Conservation (phyloP, 2,113 vertebrate genomes). For the Dinomys branickii region DNA sequence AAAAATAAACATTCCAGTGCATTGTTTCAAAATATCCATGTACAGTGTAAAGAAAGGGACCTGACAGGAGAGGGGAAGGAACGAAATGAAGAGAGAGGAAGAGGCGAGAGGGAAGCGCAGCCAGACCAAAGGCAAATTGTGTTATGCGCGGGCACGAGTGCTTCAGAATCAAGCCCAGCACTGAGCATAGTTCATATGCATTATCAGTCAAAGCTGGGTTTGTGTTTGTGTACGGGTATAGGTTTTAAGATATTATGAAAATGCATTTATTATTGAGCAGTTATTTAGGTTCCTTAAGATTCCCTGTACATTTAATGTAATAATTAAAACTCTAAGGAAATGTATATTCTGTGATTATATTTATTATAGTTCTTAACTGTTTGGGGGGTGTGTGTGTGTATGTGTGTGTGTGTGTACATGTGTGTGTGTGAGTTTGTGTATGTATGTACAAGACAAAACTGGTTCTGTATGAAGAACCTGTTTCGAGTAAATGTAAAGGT, state of each 20-base stretch:
- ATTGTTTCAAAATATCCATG: neutral
- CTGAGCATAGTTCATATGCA: neutral
- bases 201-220: neutral
- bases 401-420: neutral
- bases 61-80: neutral
- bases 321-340: conserved; percentile 29
- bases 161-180: neutral
- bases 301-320: neutral
- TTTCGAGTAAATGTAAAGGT: neutral
- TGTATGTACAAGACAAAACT: neutral
- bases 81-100: neutral
- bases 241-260: neutral
- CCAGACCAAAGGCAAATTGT: neutral
- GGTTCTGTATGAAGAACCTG: neutral
- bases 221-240: neutral
- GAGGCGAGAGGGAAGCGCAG: too few species aligned
- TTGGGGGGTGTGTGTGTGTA: neutral
- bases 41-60: neutral
- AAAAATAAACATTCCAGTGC: neutral
- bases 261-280: neutral
- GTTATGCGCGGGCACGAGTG: too few species aligned
- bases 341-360: neutral
- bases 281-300: neutral
- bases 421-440: neutral
- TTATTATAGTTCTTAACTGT: neutral